These are phyloP conservation scores for Pseudolycoriella hygida DNA, from an alignment of 2,888 invertebrate species.

Conservation along the genomic window DNA sequence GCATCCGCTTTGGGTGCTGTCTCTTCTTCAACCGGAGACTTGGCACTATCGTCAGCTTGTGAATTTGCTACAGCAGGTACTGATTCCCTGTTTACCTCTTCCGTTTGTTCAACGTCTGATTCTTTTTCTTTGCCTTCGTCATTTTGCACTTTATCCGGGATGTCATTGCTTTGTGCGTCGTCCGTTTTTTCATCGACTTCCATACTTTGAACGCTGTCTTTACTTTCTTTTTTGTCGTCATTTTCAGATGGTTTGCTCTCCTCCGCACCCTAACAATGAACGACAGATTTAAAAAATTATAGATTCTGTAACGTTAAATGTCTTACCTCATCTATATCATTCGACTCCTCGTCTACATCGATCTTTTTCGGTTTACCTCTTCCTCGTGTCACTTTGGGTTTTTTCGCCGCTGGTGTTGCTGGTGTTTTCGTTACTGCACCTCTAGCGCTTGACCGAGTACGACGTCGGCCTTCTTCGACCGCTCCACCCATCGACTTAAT, in stretches of 20 bases:
- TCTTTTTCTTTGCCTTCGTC: background rate
- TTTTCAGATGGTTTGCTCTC: background rate
- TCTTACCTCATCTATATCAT: background rate
- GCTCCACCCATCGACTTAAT: constrained; percentile 27
- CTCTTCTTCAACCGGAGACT: background rate
- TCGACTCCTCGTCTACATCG: background rate
- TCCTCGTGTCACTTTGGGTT: constrained; percentile 15
- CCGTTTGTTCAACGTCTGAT: too few relatives aligned
- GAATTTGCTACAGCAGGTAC: too few relatives aligned
- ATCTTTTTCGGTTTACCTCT: background rate
- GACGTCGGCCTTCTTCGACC: constrained; percentile 21
- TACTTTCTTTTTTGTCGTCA: background rate
- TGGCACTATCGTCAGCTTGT: background rate
- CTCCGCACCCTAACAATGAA: background rate
- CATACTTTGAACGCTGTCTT: background rate
- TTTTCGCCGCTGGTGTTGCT: constrained; percentile 18
- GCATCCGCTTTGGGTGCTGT: background rate
- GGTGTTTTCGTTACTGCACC: constrained; percentile 19
- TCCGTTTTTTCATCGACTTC: background rate
- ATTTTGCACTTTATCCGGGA: background rate
- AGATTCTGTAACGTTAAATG: background rate
- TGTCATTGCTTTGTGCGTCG: background rate
- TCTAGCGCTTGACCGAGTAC: constrained; percentile 26
- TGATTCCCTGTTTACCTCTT: too few relatives aligned
- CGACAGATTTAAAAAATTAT: background rate